These are phyloP conservation scores for Thalpophila matura DNA, from an alignment of 2,888 invertebrate genomes.

Conservation along the genomic window DNA sequence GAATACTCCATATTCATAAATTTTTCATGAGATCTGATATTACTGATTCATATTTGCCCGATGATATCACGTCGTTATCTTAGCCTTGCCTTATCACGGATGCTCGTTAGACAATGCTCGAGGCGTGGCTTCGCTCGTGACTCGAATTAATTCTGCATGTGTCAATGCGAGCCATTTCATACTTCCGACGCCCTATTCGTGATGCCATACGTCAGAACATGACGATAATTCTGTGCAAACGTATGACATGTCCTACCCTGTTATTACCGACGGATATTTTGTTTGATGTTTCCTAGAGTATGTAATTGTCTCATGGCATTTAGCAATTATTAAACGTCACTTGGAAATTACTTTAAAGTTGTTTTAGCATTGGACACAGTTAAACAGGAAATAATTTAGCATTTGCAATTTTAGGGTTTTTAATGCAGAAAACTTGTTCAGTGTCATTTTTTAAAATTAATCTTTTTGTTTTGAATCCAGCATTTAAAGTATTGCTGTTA, in stretches of 20 bases:
- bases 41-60: slow-evolving; percentile 67
- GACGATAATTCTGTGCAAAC: slow-evolving; percentile 57
- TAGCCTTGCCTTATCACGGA: slow-evolving; percentile 81
- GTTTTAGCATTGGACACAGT: slow-evolving; percentile 2
- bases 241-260: slow-evolving; percentile 54
- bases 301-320: slow-evolving; percentile 44
- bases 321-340: slow-evolving; percentile 29
- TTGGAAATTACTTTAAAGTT: slow-evolving; percentile 30
- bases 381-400: slow-evolving; percentile 16
- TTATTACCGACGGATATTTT: slow-evolving; percentile 51
- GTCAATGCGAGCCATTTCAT: slow-evolving; percentile 79
- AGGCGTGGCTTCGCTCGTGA: slow-evolving; percentile 84
- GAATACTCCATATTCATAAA: slow-evolving; percentile 25
- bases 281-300: slow-evolving; percentile 56
- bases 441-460: too few species aligned
- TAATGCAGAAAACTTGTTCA: too few species aligned
- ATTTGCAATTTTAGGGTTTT: too few species aligned
- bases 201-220: slow-evolving; percentile 67
- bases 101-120: slow-evolving; percentile 82
- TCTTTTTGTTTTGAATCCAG: too few species aligned
- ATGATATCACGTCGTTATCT: slow-evolving; percentile 77
- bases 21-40: slow-evolving; percentile 31
- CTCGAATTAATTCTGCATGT: slow-evolving; percentile 84
- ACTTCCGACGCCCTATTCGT: slow-evolving; percentile 82
- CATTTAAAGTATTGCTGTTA: slow-evolving; percentile 9